Evolutionary conservation across 2,113 vertebrate species (phyloP), one percentile per base, ranked within the genome.

Genomic region (Oceanodroma tethys): DNA sequence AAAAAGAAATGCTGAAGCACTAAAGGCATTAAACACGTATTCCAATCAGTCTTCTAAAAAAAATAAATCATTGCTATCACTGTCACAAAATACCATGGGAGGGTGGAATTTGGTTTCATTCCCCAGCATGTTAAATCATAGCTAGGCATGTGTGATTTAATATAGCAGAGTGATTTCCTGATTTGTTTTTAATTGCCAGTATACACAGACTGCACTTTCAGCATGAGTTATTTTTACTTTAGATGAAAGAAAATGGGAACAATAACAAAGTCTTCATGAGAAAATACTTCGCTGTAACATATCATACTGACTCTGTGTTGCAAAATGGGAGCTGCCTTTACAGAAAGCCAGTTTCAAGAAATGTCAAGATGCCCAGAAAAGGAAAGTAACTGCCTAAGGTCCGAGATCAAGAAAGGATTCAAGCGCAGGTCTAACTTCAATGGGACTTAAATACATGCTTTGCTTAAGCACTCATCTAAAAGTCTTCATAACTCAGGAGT

Each of bases 111-210:
- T 66, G 45, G 58, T 93, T 95, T 94, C 20, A 86, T 92, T 91
- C 70, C 86, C n/a, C 80, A 92, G 72, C 62, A 82, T 42, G 90
- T 95, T 87, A 95, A 87, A 90, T 91, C 93, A 80, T 94, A 95
- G 86, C 88, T 91, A 96, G 89, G 85, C 88, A 93, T 65, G 58
- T 90, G 84, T 90, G 91, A 90, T 90, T 95, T 94, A 85, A 96
- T 94, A 96, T 56, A 95, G 85, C 72, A 95, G 48, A 96, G 74
- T 80, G 91, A 92, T 82, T 96, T 95, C 81, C 90, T 94, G 94
- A 92, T 96, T 90, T 91, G 63, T 85, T 96, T 94, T 97, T 94
- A 96, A 97, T 96, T 96, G 88, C 82, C 76, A 95, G 66, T 76
- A 78, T 59, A 89, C 53, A 91, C n/a, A 97, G 58, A 55, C 78